Base-by-base conservation (phyloP, 1,140 invertebrate genomes). In the Penaeus indicus region DNA sequence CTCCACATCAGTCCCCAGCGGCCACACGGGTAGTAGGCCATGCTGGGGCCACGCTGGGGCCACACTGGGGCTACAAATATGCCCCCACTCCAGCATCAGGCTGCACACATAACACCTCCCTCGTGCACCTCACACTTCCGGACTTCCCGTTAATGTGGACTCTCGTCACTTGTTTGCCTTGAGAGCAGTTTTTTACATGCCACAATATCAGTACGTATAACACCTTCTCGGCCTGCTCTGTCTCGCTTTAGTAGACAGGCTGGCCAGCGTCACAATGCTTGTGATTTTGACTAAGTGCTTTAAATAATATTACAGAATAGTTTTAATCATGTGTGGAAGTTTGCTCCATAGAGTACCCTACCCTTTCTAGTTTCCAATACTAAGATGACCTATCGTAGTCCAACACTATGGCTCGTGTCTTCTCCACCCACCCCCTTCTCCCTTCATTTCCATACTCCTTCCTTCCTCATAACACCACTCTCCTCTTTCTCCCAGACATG, bases 271-370 rank as follows among this genome's bases (percentile, higher is more conserved):
- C 85, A 86, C 85, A 86, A 84, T 88, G 87, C 87, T 88, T 88
- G 87, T 88, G 87, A 88, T 88, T 88, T 88, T 88, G 87, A 88
- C 87, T 88, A 88, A 88, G 87, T 88, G 87, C 87, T 88, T 88
- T 88, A 88, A 88, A 88, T 88, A 88, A 88, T 88, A 88, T 88
- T 88, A 88, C 87, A 88, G 87, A 88, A 88, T 88, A 88, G 87
- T 84, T 84, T 88, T 88, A 88, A 88, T 88, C 87, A 88, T 88
- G 87, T 88, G 87, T 88, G 87, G 87, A 88, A 84, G 87, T 88
- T 88, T 88, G 87, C 87, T 88, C 87, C 87, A 88, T 88, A 88
- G 87, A 78, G 64, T 80, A 82, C 85, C 85, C 85, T 87, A 69
- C 78, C 85, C 78, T 67, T 77, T 85, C 84, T 85, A 85, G 84